Evolutionary conservation across 2,797 vertebrate species (phyloP).

Genomic region (Manis crassicaudata): DNA sequence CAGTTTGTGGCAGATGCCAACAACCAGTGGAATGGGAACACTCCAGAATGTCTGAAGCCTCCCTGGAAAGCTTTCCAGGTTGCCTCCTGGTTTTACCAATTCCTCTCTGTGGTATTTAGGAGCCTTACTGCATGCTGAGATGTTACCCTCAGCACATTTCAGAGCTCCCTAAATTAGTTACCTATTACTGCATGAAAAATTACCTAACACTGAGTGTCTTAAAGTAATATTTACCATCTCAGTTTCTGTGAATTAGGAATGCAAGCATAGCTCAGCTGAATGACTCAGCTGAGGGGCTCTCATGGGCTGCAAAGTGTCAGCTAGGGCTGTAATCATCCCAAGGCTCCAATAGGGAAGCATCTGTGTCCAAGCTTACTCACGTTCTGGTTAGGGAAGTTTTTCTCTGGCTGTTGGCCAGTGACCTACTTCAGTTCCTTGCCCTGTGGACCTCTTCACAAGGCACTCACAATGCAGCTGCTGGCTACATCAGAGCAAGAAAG

Average conservation of each 20-base stretch:
- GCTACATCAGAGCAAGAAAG: background rate
- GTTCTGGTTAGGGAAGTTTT: background rate
- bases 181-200: background rate
- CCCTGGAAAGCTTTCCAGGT: background rate
- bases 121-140: background rate
- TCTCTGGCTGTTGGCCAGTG: background rate
- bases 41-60: background rate
- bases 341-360: background rate
- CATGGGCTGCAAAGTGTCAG: background rate
- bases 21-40: background rate
- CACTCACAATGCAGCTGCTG: background rate
- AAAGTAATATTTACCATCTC: background rate
- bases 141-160: background rate
- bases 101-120: constrained; percentile 9
- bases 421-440: background rate
- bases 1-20: background rate
- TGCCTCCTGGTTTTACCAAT: background rate
- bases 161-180: background rate
- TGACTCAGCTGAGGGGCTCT: background rate
- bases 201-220: background rate
- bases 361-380: background rate
- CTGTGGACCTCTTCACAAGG: background rate
- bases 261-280: background rate
- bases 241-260: background rate
- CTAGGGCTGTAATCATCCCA: background rate